Evolutionary conservation across 2,113 vertebrate species (phyloP).

Genomic region (Amphilophus citrinellus): DNA sequence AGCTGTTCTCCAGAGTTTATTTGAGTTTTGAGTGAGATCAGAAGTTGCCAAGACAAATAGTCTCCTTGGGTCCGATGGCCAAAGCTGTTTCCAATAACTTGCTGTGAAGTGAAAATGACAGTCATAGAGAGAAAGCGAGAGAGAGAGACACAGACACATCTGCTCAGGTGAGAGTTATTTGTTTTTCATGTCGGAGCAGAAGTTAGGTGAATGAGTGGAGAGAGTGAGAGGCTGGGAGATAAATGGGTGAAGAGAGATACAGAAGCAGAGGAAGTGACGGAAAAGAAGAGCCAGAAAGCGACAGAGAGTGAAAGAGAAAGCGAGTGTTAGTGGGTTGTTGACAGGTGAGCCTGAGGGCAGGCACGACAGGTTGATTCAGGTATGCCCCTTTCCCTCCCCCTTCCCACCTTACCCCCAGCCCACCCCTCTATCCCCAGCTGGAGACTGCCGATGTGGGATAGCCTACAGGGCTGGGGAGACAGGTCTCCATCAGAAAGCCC

Average conservation of each 20-base stretch:
- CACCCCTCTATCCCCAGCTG: constrained; percentile 55
- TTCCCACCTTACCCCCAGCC: constrained; percentile 18
- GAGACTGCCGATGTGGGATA: constrained; percentile 69
- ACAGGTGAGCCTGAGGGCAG: constrained; percentile 78
- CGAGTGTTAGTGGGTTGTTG: constrained; percentile 72
- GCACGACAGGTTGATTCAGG: constrained; percentile 75
- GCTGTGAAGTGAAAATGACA: constrained; percentile 60
- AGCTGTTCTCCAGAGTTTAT: constrained; percentile 58
- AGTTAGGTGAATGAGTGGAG: constrained; percentile 44
- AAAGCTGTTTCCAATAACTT: constrained; percentile 58
- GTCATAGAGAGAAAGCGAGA: not conserved
- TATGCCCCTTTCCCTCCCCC: constrained; percentile 53
- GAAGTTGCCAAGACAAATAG: constrained; percentile 61
- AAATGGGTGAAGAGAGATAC: constrained; percentile 55
- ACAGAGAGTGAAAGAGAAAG: constrained; percentile 69
- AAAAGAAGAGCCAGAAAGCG: constrained; percentile 57
- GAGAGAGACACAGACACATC: constrained; percentile 11
- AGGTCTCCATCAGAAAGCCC: constrained; percentile 71
- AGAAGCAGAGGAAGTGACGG: constrained; percentile 60
- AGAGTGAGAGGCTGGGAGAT: constrained; percentile 55
- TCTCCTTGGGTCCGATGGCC: constrained; percentile 43
- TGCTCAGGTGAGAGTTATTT: constrained; percentile 70
- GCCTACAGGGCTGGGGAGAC: constrained; percentile 79
- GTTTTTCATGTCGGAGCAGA: constrained; percentile 57
- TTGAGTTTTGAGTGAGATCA: constrained; percentile 64